Evolutionary conservation across 1,140 invertebrate genomes (phyloP).

Genomic region (Drosophila repletoides): DNA sequence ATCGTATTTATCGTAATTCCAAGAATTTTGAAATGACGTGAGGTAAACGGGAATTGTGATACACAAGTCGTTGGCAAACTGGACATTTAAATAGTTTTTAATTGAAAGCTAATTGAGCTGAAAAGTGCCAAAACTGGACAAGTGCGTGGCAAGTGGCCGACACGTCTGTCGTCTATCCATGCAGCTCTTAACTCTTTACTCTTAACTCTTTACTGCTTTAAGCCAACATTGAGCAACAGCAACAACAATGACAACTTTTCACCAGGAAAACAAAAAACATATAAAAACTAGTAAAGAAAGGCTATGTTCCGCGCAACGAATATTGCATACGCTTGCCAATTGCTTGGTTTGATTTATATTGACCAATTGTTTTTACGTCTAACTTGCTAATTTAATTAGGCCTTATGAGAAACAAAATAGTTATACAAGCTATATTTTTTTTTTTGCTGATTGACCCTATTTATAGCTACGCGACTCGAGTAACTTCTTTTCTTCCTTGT

Average conservation of each 20-base stretch:
- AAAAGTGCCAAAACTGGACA: slow-evolving; percentile 44
- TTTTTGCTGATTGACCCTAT: too few species aligned
- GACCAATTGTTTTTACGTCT: too few species aligned
- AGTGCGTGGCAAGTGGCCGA: slow-evolving; percentile 23
- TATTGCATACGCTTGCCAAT: too few species aligned
- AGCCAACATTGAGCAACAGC: not conserved
- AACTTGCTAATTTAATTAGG: too few species aligned
- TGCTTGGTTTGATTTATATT: too few species aligned
- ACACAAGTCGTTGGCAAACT: slow-evolving; percentile 3
- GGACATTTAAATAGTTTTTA: slow-evolving; percentile 66
- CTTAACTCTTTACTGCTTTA: too few species aligned
- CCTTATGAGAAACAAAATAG: too few species aligned
- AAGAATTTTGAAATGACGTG: slow-evolving; percentile 17
- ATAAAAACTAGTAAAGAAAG: too few species aligned
- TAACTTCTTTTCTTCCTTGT: too few species aligned
- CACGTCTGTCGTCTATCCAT: slow-evolving; percentile 21
- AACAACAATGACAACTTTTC: slow-evolving; percentile 61
- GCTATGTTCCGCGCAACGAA: too few species aligned
- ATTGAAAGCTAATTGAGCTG: slow-evolving; percentile 66
- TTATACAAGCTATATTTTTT: too few species aligned
- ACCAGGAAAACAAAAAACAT: slow-evolving; percentile 61
- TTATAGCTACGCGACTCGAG: too few species aligned
- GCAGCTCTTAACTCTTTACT: not conserved
- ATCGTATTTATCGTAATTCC: not conserved
- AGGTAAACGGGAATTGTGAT: slow-evolving; percentile 11